Evolutionary conservation across 1,140 invertebrate species (phyloP).

Genomic region (Drosophila kanapiae): DNA sequence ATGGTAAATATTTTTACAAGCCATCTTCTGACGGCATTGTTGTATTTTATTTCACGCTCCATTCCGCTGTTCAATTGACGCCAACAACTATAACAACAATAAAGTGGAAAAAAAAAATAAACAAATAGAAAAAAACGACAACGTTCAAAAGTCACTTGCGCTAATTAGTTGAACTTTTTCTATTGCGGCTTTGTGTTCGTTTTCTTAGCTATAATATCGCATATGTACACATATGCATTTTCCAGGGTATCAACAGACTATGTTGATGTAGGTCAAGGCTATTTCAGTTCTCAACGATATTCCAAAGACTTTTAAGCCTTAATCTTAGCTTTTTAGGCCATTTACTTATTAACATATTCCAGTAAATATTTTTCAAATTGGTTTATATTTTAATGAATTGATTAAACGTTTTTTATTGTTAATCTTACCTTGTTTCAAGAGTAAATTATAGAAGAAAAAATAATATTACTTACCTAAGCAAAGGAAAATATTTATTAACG

Average conservation of each 20-base stretch:
- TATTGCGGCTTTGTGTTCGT: conserved; percentile 32
- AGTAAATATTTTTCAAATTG: neutral
- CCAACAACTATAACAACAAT: neutral
- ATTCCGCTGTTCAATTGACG: conserved; percentile 36
- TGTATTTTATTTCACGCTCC: conserved; percentile 20
- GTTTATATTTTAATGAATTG: neutral
- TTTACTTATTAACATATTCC: too few relatives aligned
- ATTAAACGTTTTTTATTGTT: neutral
- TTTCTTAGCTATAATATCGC: conserved; percentile 35
- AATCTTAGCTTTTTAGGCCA: neutral
- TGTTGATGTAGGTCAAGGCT: conserved; percentile 22
- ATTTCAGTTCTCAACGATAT: neutral
- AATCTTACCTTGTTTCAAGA: neutral
- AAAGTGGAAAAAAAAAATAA: conserved; percentile 8
- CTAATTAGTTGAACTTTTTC: conserved; percentile 80
- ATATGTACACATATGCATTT: conserved; percentile 33
- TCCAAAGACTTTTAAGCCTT: neutral
- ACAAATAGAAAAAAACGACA: conserved; percentile 38
- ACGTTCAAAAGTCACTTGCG: conserved; percentile 79
- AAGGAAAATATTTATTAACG: too few relatives aligned
- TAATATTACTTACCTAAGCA: neutral
- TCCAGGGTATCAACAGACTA: conserved; percentile 17
- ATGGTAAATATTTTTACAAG: conserved; percentile 54
- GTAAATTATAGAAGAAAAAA: neutral
- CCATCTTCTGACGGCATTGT: conserved; percentile 34